phyloP scores from a whole-genome alignment of 1,140 invertebrate species.

The Theocolax elegans region DNA sequence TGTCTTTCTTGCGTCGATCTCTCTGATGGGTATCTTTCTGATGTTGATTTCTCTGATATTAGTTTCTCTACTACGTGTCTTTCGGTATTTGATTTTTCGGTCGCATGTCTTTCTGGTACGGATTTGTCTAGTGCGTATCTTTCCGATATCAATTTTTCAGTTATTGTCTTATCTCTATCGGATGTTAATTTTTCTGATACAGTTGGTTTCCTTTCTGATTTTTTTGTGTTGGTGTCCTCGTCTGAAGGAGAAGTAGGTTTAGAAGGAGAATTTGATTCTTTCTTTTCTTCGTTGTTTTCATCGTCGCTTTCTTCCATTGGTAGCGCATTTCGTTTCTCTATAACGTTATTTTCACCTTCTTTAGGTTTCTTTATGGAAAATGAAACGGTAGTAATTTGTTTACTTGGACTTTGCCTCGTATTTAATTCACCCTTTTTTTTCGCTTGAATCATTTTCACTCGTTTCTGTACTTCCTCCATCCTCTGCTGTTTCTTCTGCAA shows the following conservation, averaged over 20 bases:
- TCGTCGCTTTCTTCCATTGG: slow-evolving; percentile 81
- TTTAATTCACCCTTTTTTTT: slow-evolving; percentile 59
- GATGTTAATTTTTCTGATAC: slow-evolving; percentile 42
- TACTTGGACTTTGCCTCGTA: slow-evolving; percentile 43
- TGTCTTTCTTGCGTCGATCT: background rate
- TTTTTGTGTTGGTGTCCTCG: slow-evolving; percentile 8
- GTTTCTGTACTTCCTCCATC: slow-evolving; percentile 67
- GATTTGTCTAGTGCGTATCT: background rate
- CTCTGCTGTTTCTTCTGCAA: slow-evolving; percentile 63
- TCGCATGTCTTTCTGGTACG: background rate
- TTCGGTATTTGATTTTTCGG: background rate
- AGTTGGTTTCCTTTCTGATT: slow-evolving; percentile 45
- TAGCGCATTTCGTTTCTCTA: slow-evolving; percentile 75
- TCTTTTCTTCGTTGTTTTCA: slow-evolving; percentile 70
- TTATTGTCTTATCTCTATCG: background rate
- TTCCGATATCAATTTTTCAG: too few species aligned
- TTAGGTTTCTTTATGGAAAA: slow-evolving; percentile 86
- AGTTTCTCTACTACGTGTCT: background rate
- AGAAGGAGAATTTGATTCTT: slow-evolving; percentile 44
- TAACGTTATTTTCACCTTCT: slow-evolving; percentile 74
- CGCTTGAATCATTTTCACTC: slow-evolving; percentile 66
- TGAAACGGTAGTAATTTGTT: slow-evolving; percentile 73
- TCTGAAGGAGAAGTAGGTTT: background rate
- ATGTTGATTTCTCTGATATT: background rate
- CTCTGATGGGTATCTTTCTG: background rate